Conservation (phyloP, 2,113 vertebrate species). For the Callopanchax toddi region DNA sequence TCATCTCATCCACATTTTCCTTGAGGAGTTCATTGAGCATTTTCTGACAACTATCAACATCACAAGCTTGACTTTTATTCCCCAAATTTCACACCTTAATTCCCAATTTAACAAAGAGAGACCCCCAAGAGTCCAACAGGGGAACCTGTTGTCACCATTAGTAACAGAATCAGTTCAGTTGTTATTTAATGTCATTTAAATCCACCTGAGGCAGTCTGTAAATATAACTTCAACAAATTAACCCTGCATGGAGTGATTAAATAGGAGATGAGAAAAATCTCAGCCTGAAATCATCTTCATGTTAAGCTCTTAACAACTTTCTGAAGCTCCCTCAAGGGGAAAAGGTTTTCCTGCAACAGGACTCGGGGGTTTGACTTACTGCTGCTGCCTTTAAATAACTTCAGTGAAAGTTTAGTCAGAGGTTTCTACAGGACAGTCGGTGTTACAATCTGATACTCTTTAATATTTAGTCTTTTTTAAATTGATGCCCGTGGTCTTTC, state of each 20-base stretch:
- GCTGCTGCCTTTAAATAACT: constrained; percentile 69
- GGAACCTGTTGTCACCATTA: background rate
- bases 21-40: too few species aligned
- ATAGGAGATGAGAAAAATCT: background rate
- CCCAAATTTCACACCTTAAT: too few species aligned
- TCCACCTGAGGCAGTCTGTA: background rate
- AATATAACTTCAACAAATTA: background rate
- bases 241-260: background rate
- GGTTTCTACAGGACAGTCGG: constrained; percentile 35
- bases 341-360: constrained; percentile 62
- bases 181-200: background rate
- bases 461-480: background rate
- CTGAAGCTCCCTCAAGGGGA: constrained; percentile 19
- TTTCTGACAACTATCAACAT: too few species aligned
- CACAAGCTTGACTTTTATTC: too few species aligned
- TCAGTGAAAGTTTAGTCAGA: constrained; percentile 59
- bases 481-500: background rate
- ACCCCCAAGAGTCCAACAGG: too few species aligned
- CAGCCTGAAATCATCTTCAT: constrained; percentile 1
- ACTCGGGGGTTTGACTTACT: constrained; percentile 70
- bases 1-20: too few species aligned
- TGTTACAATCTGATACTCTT: constrained; percentile 19
- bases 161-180: background rate
- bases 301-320: constrained; percentile 22
- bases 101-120: background rate